Conservation (phyloP, 1,140 invertebrate genomes). For the Pseudomyrmex flavicornis region DNA sequence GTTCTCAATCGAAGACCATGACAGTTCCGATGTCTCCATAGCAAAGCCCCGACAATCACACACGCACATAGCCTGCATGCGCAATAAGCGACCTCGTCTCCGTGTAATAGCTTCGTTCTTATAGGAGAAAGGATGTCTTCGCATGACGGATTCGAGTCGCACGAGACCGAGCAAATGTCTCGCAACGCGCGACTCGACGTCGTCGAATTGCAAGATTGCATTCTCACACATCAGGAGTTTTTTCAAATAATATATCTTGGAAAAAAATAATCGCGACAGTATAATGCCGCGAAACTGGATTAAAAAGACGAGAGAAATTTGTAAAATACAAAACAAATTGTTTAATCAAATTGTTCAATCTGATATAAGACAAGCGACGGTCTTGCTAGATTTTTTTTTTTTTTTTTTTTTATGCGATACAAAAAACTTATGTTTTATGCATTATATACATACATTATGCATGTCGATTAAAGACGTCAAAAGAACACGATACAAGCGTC, state of each 20-base stretch:
- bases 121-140: slow-evolving; percentile 56
- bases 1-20: slow-evolving; percentile 12
- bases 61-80: slow-evolving; percentile 19
- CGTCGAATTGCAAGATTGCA: slow-evolving; percentile 8
- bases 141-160: slow-evolving; percentile 51
- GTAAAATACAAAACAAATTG: too few relatives aligned
- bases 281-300: background rate
- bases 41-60: background rate
- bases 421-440: too few relatives aligned
- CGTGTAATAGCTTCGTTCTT: slow-evolving; percentile 56
- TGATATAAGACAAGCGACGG: too few relatives aligned
- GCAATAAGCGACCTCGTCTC: slow-evolving; percentile 49
- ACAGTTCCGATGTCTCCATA: background rate
- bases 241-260: background rate
- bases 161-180: slow-evolving; percentile 38
- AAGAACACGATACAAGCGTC: too few relatives aligned
- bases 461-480: too few relatives aligned
- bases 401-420: too few relatives aligned
- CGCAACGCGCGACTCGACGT: slow-evolving; percentile 1
- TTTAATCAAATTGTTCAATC: too few relatives aligned
- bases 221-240: background rate
- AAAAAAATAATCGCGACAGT: background rate
- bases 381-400: too few relatives aligned
- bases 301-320: background rate
- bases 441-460: too few relatives aligned